Base-by-base conservation (phyloP, 2,888 invertebrate genomes). In the Drosophila multiciliata region DNA sequence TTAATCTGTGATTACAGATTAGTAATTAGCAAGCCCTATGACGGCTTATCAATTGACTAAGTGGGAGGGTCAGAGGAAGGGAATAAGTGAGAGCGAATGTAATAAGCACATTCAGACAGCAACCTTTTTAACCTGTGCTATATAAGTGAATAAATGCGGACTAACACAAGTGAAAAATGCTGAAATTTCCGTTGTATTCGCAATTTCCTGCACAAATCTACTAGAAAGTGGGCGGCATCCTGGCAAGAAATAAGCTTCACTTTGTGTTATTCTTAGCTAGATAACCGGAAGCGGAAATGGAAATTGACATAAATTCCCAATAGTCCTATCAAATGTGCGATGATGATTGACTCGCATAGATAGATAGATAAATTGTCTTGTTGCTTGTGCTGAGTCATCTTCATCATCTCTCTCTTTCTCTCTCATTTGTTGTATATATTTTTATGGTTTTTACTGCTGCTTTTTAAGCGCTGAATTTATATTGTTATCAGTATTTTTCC, bases 231-330 rank as follows among this genome's bases (percentile, higher is more conserved):
- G 65, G 59, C 52, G 52, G 67, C 62, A 75, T 75, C 66, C 66
- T 54, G 62, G 54, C 49, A 36, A 35, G 52, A 40, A 40, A 42
- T 42, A 17, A n/a, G 40, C 15, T 26, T 20, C n/a, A 26, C 20
- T 17, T 20, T 29, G 12, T 23, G 26, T 26, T 17, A 17, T 32
- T 23, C 33, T 64, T 53, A 52, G 61, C 63, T 63, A 15, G 38
- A 59, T 61, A 57, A n/a, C 60, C 74, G 78, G 75, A 78, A 62
- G 33, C 66, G 75, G 78, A 78, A 78, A 73, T 75, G 72, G 58
- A 72, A 78, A 78, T 78, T 73, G 75, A 69, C 64, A 66, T 68
- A 66, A 73, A 58, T 64, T 72, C 72, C 40, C 66, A 79, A 77
- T 70, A 52, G 66, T 61, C 61, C 61, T 54, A 62, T 74, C 62